Base-by-base conservation (phyloP, 2,797 vertebrate genomes). In the Crocidura indochinensis region DNA sequence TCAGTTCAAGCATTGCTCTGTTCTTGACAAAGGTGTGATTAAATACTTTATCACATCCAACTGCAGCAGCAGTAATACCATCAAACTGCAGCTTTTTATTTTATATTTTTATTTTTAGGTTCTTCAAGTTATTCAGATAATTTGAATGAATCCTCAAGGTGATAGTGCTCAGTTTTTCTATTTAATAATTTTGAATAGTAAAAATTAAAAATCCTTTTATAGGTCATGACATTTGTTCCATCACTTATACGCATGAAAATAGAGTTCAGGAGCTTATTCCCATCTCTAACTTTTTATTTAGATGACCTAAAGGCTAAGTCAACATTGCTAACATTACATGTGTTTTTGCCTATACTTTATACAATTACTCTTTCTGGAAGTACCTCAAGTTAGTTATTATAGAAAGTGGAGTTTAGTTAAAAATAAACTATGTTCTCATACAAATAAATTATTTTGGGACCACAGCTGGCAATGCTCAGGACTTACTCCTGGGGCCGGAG, bases 11-110 rank as follows among this genome's bases (percentile, higher is more conserved):
- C 77, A 78, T 93, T 92, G 84, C 69, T 93, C 88, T 84, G 53
- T 49, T 83, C 80, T 95, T 31, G 47, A 95, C 60, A 91, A 95
- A 90, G 3, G 6, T 67, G 11, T 88, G 90, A 91, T 84, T 95
- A 79, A 93, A 92, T 84, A 93, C 92, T 83, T 94, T 83, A 62
- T 85, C 77, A 75, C 73, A 91, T 90, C 92, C 78, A 94, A 94
- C 71, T 76, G 92, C 93, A 95, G 31, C 64, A 90, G 88, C 71
- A 82, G 17, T 72, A 83, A 92, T 53, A 80, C 74, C 46, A 27
- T 92, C 92, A 90, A 94, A 80, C 68, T 95, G 51, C 92, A 91
- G 56, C 31, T 93, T 72, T 77, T 95, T 93, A 90, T 95, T 87
- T 75, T 88, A 74, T 84, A n/a, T 69, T 38, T 38, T 38, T 38